These are phyloP conservation scores for Caradrina clavipalpis DNA, from an alignment of 2,888 invertebrate species.

Conservation along the genomic window DNA sequence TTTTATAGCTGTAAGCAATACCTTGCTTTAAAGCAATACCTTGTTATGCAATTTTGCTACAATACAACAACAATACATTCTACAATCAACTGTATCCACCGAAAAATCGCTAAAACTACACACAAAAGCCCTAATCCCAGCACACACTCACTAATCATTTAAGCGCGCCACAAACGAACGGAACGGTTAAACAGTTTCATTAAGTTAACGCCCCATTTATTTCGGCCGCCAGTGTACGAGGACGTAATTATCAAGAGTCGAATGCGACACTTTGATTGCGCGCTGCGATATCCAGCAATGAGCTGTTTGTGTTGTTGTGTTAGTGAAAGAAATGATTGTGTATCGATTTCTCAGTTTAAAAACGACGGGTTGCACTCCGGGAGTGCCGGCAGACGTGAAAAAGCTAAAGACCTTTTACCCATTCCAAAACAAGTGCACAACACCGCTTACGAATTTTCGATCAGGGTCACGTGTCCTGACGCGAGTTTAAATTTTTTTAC, in stretches of 20 bases:
- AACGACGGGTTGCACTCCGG: too few relatives aligned
- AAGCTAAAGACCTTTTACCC: too few relatives aligned
- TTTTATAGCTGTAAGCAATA: neutral
- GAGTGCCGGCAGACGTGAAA: too few relatives aligned
- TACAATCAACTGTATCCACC: neutral
- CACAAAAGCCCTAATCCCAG: constrained; percentile 5
- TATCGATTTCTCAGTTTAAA: too few relatives aligned
- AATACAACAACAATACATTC: too few relatives aligned
- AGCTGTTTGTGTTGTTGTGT: constrained; percentile 27
- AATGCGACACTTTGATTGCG: constrained; percentile 64
- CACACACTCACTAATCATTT: constrained; percentile 44
- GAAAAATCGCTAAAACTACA: neutral
- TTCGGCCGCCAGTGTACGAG: constrained; percentile 56
- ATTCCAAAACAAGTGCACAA: too few relatives aligned
- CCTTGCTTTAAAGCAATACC: too few relatives aligned
- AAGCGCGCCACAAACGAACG: constrained; percentile 34
- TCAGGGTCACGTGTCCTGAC: too few relatives aligned
- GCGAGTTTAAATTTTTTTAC: too few relatives aligned
- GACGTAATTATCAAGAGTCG: constrained; percentile 60
- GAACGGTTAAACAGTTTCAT: constrained; percentile 57
- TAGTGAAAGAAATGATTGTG: neutral
- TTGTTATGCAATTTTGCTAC: neutral
- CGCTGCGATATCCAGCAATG: constrained; percentile 34
- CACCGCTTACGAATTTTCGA: too few relatives aligned
- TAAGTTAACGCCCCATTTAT: constrained; percentile 56